Conservation (phyloP, 1,140 invertebrate genomes). For the Tetramorium parvispinum region DNA sequence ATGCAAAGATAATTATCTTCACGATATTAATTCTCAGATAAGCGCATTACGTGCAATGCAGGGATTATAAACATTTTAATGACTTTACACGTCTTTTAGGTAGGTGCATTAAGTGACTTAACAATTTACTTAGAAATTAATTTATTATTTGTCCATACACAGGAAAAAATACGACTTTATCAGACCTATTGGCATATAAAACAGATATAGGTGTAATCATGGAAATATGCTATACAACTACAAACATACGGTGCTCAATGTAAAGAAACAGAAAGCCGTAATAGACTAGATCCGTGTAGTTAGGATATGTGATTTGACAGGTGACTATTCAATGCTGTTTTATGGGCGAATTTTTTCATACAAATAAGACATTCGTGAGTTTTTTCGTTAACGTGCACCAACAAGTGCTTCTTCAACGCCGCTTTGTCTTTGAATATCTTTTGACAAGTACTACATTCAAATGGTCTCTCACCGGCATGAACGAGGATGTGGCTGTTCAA, state of each 20-base stretch:
- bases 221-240: constrained; percentile 66
- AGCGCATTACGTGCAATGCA: not conserved
- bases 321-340: constrained; percentile 81
- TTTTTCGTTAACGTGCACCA: constrained; percentile 88
- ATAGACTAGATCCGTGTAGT: constrained; percentile 72
- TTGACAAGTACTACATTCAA: constrained; percentile 87
- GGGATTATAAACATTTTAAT: not conserved
- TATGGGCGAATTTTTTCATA: constrained; percentile 82
- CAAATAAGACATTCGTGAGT: constrained; percentile 88
- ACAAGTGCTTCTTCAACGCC: constrained; percentile 81
- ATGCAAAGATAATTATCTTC: not conserved
- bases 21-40: not conserved
- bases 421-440: constrained; percentile 78
- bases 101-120: constrained; percentile 7
- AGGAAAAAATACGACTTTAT: constrained; percentile 66
- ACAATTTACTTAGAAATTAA: constrained; percentile 71
- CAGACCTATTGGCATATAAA: constrained; percentile 64
- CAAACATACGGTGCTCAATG: constrained; percentile 69
- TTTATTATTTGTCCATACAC: constrained; percentile 72
- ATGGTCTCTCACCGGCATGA: constrained; percentile 90
- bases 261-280: constrained; percentile 70
- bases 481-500: constrained; percentile 90
- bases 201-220: constrained; percentile 65
- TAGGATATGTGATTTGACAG: constrained; percentile 81
- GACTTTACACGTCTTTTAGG: not conserved